Evolutionary conservation across 2,888 invertebrate genomes (phyloP), one percentile per base, ranked within the genome.

Genomic region (Leptopterna dolabrata): DNA sequence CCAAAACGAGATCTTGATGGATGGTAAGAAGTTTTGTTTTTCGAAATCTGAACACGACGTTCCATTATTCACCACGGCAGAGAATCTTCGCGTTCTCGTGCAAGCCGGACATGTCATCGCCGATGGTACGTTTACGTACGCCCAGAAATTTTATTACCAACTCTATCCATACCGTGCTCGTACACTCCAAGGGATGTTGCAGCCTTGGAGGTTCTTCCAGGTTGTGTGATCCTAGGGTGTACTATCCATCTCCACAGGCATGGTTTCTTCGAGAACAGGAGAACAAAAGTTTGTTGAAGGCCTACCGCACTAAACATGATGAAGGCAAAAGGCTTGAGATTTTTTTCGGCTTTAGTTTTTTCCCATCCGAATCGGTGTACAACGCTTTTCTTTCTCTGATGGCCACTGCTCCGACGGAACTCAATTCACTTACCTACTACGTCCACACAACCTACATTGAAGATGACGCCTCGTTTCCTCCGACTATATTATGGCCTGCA

Each of bases 301-400:
- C 82, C 11, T 82, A 70, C 19, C 55, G 82, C 13, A 19, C 13
- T 47, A 82, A 27, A 7, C 13, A 9, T 27, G 51, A 47, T 47
- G 82, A 13, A 55, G 13, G 82, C n/a, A 45, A 55, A 55, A 51
- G 82, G 82, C 55, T 82, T 9, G 7, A 82, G 47, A 6, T 11
- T 24, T 82, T 82, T 55, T 82, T 82, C 51, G 82, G 82, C 47
- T 29, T 51, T 13, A 70, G 70, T n/a, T n/a, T n/a, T n/a, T n/a
- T n/a, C n/a, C n/a, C n/a, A n/a, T n/a, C n/a, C n/a, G n/a, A n/a
- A n/a, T n/a, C n/a, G n/a, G n/a, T n/a, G n/a, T n/a, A n/a, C n/a
- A n/a, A n/a, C n/a, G n/a, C n/a, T n/a, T n/a, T n/a, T n/a, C n/a
- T n/a, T n/a, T n/a, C n/a, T n/a, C n/a, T n/a, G n/a, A n/a, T n/a